phyloP scores from a whole-genome alignment of 2,888 invertebrate genomes.

The Phlogophora meticulosa region DNA sequence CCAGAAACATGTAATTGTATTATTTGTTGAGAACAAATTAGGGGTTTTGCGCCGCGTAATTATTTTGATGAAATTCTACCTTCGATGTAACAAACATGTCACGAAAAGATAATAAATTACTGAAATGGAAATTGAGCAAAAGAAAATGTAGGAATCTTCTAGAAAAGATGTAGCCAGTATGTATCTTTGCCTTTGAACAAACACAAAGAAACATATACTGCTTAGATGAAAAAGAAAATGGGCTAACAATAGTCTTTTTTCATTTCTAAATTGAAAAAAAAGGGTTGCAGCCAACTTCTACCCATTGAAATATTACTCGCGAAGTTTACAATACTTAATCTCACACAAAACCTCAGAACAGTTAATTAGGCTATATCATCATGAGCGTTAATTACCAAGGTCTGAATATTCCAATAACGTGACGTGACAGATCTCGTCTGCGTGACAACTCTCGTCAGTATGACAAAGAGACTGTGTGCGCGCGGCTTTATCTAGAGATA shows the following conservation, averaged over 20 bases:
- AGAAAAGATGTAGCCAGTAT: slow-evolving; percentile 7
- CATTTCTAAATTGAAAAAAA: too few relatives aligned
- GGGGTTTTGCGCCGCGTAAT: slow-evolving; percentile 5
- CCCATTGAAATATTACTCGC: slow-evolving; percentile 6
- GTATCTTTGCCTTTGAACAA: too few relatives aligned
- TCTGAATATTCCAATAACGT: slow-evolving; percentile 56
- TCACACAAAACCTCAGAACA: slow-evolving; percentile 32
- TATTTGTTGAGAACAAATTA: slow-evolving; percentile 19
- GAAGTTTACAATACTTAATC: slow-evolving; percentile 3
- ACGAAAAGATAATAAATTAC: not conserved
- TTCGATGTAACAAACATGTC: not conserved
- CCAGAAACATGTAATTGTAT: slow-evolving; percentile 22
- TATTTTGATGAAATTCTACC: slow-evolving; percentile 28
- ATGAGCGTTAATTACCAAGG: slow-evolving; percentile 57
- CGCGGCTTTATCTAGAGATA: slow-evolving; percentile 45
- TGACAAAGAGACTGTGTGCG: slow-evolving; percentile 55
- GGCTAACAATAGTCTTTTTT: slow-evolving; percentile 6
- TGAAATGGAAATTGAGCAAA: not conserved
- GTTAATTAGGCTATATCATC: slow-evolving; percentile 60
- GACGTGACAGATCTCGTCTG: slow-evolving; percentile 55
- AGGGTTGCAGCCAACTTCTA: not conserved
- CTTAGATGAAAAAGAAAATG: slow-evolving; percentile 7
- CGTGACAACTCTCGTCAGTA: slow-evolving; percentile 49
- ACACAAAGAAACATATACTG: slow-evolving; percentile 3
- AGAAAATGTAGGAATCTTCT: not conserved